Percentiles rank a stretch among this genome's conserved stretches.
Conservation (phyloP, 2,797 vertebrate species). For the Alosa sapidissima region DNA sequence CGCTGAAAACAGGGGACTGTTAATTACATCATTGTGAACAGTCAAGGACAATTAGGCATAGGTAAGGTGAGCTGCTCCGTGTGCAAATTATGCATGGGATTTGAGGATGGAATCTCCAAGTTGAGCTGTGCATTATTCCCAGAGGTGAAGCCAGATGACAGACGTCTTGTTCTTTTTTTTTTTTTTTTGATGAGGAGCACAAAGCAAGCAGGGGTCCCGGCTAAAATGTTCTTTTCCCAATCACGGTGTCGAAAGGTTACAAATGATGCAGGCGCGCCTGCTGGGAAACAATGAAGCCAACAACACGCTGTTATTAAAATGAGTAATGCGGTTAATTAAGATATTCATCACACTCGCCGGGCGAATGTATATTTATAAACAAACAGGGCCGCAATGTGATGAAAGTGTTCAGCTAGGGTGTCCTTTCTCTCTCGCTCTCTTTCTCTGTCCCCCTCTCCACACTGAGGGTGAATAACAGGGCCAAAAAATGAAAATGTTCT, state of each 20-base stretch:
- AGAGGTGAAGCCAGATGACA: constrained; percentile 30
- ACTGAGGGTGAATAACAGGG: constrained; percentile 40
- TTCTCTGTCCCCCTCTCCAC: constrained; percentile 33
- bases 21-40: constrained; percentile 63
- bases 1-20: constrained; percentile 52
- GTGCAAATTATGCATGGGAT: constrained; percentile 51
- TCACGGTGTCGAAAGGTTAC: constrained; percentile 50
- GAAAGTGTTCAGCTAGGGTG: neutral
- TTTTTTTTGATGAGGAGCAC: neutral
- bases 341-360: constrained; percentile 54
- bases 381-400: constrained; percentile 36
- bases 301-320: constrained; percentile 53
- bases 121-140: constrained; percentile 30
- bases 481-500: constrained; percentile 14
- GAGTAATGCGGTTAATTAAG: constrained; percentile 69
- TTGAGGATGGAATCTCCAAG: constrained; percentile 46
- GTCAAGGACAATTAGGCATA: constrained; percentile 65
- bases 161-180: constrained; percentile 34
- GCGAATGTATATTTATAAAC: constrained; percentile 60
- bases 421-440: neutral
- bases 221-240: constrained; percentile 42
- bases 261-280: constrained; percentile 42
- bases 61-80: constrained; percentile 51
- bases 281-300: constrained; percentile 54
- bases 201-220: constrained; percentile 1